Conservation (phyloP, 2,888 invertebrate genomes). For the Coleophora flavipennella region DNA sequence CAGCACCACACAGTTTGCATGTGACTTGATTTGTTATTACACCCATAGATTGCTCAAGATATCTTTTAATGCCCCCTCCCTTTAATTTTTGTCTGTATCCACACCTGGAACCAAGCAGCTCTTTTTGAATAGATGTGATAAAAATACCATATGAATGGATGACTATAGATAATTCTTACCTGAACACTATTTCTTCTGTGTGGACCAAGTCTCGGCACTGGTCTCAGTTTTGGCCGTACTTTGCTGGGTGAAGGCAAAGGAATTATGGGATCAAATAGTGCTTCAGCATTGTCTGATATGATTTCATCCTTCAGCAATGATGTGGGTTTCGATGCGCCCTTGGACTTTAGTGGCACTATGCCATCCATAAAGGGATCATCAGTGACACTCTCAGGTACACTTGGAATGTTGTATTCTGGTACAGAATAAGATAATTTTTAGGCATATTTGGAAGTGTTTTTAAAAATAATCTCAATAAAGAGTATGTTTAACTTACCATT, state of each 20-base stretch:
- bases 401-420: slow-evolving; percentile 44
- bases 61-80: too few relatives aligned
- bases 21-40: too few relatives aligned
- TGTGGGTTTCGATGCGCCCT: slow-evolving; percentile 41
- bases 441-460: too few relatives aligned
- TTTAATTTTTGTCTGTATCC: too few relatives aligned
- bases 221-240: slow-evolving; percentile 77
- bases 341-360: slow-evolving; percentile 46
- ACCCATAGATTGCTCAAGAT: too few relatives aligned
- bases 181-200: slow-evolving; percentile 77
- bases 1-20: too few relatives aligned
- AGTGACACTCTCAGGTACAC: slow-evolving; percentile 39
- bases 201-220: slow-evolving; percentile 76
- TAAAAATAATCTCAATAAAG: too few relatives aligned
- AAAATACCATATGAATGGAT: too few relatives aligned
- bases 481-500: slow-evolving; percentile 41
- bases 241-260: slow-evolving; percentile 74
- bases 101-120: too few relatives aligned
- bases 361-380: slow-evolving; percentile 52
- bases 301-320: slow-evolving; percentile 54
- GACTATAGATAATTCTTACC: too few relatives aligned
- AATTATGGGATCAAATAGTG: slow-evolving; percentile 62
- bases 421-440: background rate
- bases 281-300: slow-evolving; percentile 60
- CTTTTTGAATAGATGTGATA: too few relatives aligned